Evolutionary conservation across 2,797 vertebrate species (phyloP).

Genomic region (Dendrocincla fuliginosa): DNA sequence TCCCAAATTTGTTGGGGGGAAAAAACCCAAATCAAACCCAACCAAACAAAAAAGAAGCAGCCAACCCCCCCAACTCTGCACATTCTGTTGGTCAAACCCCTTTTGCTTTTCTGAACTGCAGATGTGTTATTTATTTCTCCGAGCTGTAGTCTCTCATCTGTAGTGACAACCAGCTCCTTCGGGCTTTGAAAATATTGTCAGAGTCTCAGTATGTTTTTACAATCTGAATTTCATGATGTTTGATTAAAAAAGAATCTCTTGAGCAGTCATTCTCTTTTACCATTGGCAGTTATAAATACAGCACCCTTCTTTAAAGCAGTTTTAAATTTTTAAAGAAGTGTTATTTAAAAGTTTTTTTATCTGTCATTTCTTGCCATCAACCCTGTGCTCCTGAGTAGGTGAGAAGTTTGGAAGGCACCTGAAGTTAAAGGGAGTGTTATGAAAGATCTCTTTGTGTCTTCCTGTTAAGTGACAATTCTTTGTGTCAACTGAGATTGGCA

Average conservation of each 20-base stretch:
- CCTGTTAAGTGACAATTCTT: neutral
- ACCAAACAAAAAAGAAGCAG: neutral
- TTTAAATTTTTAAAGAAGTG: neutral
- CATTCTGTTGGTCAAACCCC: neutral
- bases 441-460: neutral
- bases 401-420: neutral
- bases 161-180: neutral
- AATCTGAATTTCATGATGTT: neutral
- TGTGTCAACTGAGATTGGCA: neutral
- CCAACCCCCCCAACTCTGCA: neutral
- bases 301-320: neutral
- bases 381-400: neutral
- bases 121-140: neutral
- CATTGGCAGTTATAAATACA: neutral
- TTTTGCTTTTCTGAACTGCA: neutral
- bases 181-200: neutral
- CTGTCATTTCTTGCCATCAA: neutral
- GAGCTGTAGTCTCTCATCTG: neutral
- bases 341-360: neutral
- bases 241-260: neutral
- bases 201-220: neutral
- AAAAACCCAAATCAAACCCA: neutral
- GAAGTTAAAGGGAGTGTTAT: neutral
- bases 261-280: neutral
- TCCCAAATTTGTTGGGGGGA: fast-evolving